Conservation (phyloP, 2,797 vertebrate genomes). For the Sparidentex hasta region DNA sequence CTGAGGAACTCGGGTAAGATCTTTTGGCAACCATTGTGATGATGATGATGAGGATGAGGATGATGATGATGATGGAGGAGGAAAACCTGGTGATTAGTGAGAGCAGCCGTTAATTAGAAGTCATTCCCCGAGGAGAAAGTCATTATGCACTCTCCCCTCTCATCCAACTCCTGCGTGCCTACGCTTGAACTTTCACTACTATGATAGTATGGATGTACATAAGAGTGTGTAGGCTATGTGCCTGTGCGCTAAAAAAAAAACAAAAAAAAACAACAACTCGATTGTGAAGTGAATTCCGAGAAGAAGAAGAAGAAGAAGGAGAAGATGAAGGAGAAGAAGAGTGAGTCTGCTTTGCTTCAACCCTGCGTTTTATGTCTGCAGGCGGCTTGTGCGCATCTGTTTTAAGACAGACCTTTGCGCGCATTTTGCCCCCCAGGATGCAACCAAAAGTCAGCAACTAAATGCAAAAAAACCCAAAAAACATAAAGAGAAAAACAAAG, state of each 20-base stretch:
- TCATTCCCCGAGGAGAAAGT: not conserved
- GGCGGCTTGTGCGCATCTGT: not conserved
- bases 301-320: not conserved
- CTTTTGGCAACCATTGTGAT: fast-evolving
- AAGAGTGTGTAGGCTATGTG: not conserved
- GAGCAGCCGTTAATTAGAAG: not conserved
- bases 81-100: not conserved
- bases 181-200: not conserved
- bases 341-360: not conserved
- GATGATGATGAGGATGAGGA: not conserved
- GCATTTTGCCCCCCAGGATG: conserved; percentile 13
- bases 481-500: no score
- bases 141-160: not conserved
- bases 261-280: no score
- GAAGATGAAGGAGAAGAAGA: not conserved
- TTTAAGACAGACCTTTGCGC: conserved; percentile 19
- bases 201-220: not conserved
- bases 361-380: not conserved
- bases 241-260: not conserved
- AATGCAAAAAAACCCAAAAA: not conserved
- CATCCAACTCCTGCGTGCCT: not conserved
- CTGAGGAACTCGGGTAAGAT: conserved; percentile 89
- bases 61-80: not conserved
- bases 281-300: not conserved
- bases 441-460: not conserved